Evolutionary conservation across 1,140 invertebrate genomes (phyloP), one percentile per base, ranked within the genome.

Genomic region (Drosophila micromelanica): DNA sequence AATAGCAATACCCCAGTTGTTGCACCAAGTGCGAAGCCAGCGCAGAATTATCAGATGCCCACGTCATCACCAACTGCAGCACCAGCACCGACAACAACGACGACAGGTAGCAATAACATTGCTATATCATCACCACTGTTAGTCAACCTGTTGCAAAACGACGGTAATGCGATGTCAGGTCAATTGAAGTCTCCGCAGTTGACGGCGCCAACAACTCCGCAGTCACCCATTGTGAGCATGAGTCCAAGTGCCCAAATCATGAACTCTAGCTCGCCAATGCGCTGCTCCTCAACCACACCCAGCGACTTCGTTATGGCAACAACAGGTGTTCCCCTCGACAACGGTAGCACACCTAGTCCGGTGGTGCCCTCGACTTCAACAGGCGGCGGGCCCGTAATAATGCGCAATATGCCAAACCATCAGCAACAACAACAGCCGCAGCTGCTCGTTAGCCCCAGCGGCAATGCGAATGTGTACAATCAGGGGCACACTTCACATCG

Each of bases 101-200:
- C 78, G 12, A 76, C 80, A 23, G 73, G 68, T 20, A 80, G 77
- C 43, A 91, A 91, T 55, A 91, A 91, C 56, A 91, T 91, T 63
- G 91, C 89, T 56, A 94, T 97, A 78, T 96, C 97, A 64, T 98
- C 97, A 92, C 97, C 97, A n/a, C 92, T 98, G 56, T 93, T 98
- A 45, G 97, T 98, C 3, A 98, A 98, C 93, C 92, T 98, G 59
- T 93, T 98, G 74, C 97, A 98, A 93, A 98, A 97, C 90, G 97
- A 98, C 85, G 95, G 95, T 52, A 92, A 93, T 71, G 56, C 72
- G 46, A 78, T 90, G 74, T 56, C 80, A 43, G 90, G 77, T 73
- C 85, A 90, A 67, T 76, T 85, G 55, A 90, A 90, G 55, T 87
- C 87, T 2, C 80, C 90, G 0, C 85, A 79, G 43, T 43, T 79